Base-by-base conservation (phyloP, 1,140 invertebrate species). In the Saccostrea echinata region DNA sequence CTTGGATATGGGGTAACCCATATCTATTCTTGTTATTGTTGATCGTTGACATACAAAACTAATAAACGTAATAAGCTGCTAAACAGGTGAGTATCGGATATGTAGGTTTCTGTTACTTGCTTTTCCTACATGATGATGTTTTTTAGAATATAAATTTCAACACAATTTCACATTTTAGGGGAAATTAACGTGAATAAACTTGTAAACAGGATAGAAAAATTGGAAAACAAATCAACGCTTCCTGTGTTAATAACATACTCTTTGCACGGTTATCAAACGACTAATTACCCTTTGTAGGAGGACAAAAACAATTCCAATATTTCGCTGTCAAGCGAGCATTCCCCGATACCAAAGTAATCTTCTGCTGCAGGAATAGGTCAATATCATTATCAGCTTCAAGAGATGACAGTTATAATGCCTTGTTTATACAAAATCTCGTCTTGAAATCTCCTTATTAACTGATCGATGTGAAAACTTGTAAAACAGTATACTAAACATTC, bases 241-340 rank as follows among this genome's bases (percentile, higher is more conserved):
- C 55, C 55, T 61, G 55, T 61, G 55, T 61, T 21, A 61, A n/a
- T 6, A 2, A n/a, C 55, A 18, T 61, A 61, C 18, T 21, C 55
- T 61, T 27, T 76, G 24, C 16, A 30, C 27, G 24, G 68, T 24
- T 76, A n/a, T 11, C 30, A 76, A 27, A 33, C 27, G 30, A 76
- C 68, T 76, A 76, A 76, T 76, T 33, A 76, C 68, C 27, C 33
- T 76, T 12, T 16, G 68, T 76, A 27, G 68, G 68, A 35, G 24
- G 30, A 76, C 24, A 33, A 76, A 76, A 76, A 33, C 68, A 76
- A 33, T 16, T 76, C 68, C 27, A 30, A 76, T 27, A 30, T 76
- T 76, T 76, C 1, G 0, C 27, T 30, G 8, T 71, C 16, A 11
- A 76, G 13, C 12, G 24, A 76, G 9, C 68, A 76, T 76, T n/a